Evolutionary conservation across 2,113 vertebrate species (phyloP), one percentile per base, ranked within the genome.

Genomic region (Vidua macroura): DNA sequence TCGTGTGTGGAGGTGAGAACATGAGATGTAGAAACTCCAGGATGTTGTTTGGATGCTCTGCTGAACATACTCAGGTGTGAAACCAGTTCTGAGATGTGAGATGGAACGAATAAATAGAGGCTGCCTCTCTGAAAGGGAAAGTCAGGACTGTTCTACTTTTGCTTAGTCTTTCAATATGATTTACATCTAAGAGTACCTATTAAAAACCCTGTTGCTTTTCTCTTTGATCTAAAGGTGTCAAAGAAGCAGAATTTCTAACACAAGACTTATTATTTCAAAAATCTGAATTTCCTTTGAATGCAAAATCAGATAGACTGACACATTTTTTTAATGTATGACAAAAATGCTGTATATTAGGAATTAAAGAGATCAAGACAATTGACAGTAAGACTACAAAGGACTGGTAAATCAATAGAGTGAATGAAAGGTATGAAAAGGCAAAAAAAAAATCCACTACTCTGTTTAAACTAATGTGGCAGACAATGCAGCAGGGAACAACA

Each of bases 331-430:
- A 92, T 95, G 85, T 86, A 59, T 90, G 89, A 93, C 90, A 97
- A 97, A 97, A 95, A 87, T 83, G 58, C 59, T 92, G 69, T 66
- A n/a, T 93, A 95, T 93, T 90, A 93, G 86, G 80, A 96, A 92
- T 91, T 95, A 96, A 95, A 92, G 84, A 81, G 91, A 97, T 95
- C 95, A 95, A 94, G 92, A 94, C 94, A 93, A 95, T 91, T 94
- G 94, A 95, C 90, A 92, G 92, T 62, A 84, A 80, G 85, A 91
- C 81, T 94, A 93, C 82, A 94, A 97, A 94, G 87, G 78, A 70
- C 63, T 39, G 72, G 58, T 91, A 97, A 97, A 95, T 86, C 93
- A 96, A 91, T 59, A 78, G 53, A 87, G 86, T 56, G 70, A 93
- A 79, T 83, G 59, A 93, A 90, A 92, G 16, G 56, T 66, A 49